phyloP scores from a whole-genome alignment of 2,888 invertebrate species.

The Cecidostiba fungosa region DNA sequence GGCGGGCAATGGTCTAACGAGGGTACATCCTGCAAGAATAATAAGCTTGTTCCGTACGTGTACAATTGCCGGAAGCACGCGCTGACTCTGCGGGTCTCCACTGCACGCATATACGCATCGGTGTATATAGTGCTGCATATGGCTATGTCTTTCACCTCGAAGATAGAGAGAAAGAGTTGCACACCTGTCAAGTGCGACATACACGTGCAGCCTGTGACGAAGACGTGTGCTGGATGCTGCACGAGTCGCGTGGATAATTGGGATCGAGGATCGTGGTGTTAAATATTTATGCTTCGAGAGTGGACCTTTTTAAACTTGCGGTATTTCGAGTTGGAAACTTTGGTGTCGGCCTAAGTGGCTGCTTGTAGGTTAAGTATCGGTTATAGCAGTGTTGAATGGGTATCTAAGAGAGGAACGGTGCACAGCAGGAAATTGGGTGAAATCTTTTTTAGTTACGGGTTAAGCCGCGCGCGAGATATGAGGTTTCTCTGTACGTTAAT shows the following conservation, averaged over 20 bases:
- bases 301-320: neutral
- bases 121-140: neutral
- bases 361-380: no score
- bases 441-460: constrained; percentile 31
- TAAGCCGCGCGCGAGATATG: neutral
- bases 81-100: constrained; percentile 19
- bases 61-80: constrained; percentile 63
- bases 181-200: neutral
- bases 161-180: neutral
- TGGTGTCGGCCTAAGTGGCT: no score
- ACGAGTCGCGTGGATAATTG: constrained; percentile 32
- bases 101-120: neutral
- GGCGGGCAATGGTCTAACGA: constrained; percentile 60
- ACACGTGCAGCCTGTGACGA: neutral
- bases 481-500: constrained; percentile 39
- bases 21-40: constrained; percentile 63
- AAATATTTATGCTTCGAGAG: constrained; percentile 17
- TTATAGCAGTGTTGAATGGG: neutral
- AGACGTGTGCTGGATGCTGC: neutral
- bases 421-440: neutral
- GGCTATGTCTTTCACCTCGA: neutral
- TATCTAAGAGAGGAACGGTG: no score
- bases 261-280: neutral
- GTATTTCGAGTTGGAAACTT: neutral
- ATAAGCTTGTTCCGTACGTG: constrained; percentile 63